Base-by-base conservation (phyloP, 2,888 invertebrate genomes). In the Tenthredo livida region DNA sequence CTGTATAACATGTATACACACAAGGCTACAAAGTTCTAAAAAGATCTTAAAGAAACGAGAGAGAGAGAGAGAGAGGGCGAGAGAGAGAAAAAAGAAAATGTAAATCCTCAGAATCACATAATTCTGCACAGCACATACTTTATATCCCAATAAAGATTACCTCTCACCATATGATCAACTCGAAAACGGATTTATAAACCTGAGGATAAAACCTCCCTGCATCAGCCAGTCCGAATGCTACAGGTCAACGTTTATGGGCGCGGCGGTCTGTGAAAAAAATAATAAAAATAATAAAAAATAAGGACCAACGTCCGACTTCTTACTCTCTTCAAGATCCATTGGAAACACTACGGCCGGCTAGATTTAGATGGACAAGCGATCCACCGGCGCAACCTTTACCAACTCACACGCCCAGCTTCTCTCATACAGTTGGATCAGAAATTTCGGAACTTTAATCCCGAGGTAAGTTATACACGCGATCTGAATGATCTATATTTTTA, bases 201-300 rank as follows among this genome's bases (percentile, higher is more conserved):
- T 6, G 43, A 73, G 40, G 43, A 43, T 43, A 73, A 43, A 67
- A 67, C 29, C 29, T 25, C 25, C 25, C 61, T 21, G 1, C 25
- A 61, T 61, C 61, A 61, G 21, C 25, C 73, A 73, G 25, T 61
- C 65, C 47, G 47, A 50, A 50, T 33, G 70, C 54, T 25, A 29
- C 67, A 67, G 67, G 77, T 67, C 67, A 43, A 29, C 84, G 80
- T 85, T 85, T 85, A 85, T 85, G 85, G 85, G 82, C 43, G 85
- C 85, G 85, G 85, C 78, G 85, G 82, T 67, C 70, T 70, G 37
- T 70, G 65, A 82, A 75, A 47, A 77, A 25, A 25, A 50, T 47
- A 21, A 47, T 2, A 47, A 15, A 15, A 15, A 15, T 1, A 33
- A 33, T 4, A 33, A 33, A 50, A 50, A 33, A 33, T 17, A 50